Evolutionary conservation across 2,113 vertebrate genomes (phyloP), one percentile per base, ranked within the genome.

Genomic region (Platysteira castanea): DNA sequence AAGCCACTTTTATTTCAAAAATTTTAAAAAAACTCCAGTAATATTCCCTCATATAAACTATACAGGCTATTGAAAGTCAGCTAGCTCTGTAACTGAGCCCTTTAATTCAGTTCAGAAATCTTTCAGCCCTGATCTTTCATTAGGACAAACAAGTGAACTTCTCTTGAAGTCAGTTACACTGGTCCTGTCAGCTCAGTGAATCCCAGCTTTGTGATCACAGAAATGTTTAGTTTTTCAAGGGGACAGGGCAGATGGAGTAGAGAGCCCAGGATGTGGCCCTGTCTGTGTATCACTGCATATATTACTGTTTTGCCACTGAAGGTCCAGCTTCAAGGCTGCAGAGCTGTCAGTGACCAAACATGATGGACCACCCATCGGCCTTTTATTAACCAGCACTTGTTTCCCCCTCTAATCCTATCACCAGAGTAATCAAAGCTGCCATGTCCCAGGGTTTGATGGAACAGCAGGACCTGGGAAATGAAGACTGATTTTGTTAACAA

Each of bases 401-500:
- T 90, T 76, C 75, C 63, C 54, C 16, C 17, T 92, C 42, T 96
- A 95, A 95, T 93, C 92, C 83, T 73, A 92, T 93, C 96, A 95
- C 84, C 47, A 80, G 76, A 91, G 88, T 96, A 85, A 83, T 94
- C 89, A 78, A 78, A 93, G 81, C 78, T 68, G 85, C 96, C 80
- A 47, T 24, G 85, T 96, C 92, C 94, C 93, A 95, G 79, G 92
- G 91, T 95, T 46, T 96, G 97, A 97, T 93, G 93, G 94, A 97
- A 96, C 97, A 97, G 97, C 96, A 95, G 96, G 96, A 97, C 92
- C 94, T 96, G 95, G 95, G 97, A 97, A 97, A 97, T 91, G 96
- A 97, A 97, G 95, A 77, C 92, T 97, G 97, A 97, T 96, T 96
- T 94, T 93, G 96, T 97, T 97, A 97, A 97, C 96, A 94, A 96